Base-by-base conservation (phyloP, 92 coral and sea anemone species). In the Umimayanthus kanabou region DNA sequence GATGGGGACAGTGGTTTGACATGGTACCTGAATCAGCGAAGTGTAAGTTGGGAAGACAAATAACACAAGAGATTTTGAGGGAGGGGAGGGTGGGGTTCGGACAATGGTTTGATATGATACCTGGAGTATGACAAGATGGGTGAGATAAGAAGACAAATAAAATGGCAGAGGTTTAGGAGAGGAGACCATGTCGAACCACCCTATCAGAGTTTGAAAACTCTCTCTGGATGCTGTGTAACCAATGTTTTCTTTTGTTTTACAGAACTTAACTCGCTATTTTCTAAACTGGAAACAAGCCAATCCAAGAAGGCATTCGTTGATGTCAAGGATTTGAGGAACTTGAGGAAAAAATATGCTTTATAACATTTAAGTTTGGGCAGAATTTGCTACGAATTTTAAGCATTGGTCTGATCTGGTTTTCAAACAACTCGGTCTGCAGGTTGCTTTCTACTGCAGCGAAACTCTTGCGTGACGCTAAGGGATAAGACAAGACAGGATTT, bases 191-290 rank as follows among this genome's bases (percentile, higher is more conserved):
- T 50, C n/a, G n/a, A n/a, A n/a, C n/a, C n/a, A n/a, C n/a, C 10
- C 57, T 2, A 7, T 50, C 16, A 10, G 57, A 50, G 10, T 50
- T 10, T 61, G 67, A 61, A 18, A 16, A 61, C 67, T 18, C 20
- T 20, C 23, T 20, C n/a, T 61, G 7, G 67, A 61, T 61, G 25
- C 4, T 10, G 11, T 25, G 39, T 79, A 79, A 79, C 67, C 67
- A 79, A 16, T 26, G 39, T 61, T 80, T 65, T 39, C 53, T 33
- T 70, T 61, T 86, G 16, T 64, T 79, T 30, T 37, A 49, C 93
- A 93, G 96, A 86, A 72, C 82, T 93, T 47, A 86, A 85, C n/a
- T 88, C 90, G 29, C 71, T 91, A 42, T 93, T 86, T 80, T 84
- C 91, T 76, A 91, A 91, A 66, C 93, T 93, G 64, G 89, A 90